phyloP scores from a whole-genome alignment of 2,797 vertebrate genomes.

The Enteromius treurensis region DNA sequence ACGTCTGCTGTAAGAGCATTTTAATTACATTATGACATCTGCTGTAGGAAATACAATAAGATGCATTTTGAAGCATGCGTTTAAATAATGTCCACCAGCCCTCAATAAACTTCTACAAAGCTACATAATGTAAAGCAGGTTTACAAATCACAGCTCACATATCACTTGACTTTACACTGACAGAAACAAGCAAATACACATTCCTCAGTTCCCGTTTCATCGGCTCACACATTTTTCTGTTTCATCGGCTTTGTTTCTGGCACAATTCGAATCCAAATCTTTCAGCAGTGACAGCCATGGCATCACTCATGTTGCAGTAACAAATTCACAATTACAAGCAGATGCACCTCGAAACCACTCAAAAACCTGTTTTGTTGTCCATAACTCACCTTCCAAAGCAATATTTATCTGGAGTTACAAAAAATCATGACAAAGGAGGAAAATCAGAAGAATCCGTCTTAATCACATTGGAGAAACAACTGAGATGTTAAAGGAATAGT shows the following conservation, averaged over 20 bases:
- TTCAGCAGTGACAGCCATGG: not conserved
- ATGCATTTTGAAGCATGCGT: not conserved
- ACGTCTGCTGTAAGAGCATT: not conserved
- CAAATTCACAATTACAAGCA: constrained; percentile 1
- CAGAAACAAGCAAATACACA: constrained; percentile 49
- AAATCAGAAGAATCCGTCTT: not conserved
- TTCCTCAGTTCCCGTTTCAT: not conserved
- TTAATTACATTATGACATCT: not conserved
- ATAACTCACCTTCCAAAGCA: not conserved
- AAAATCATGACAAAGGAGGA: not conserved
- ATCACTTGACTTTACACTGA: constrained; percentile 38
- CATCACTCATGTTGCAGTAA: not conserved
- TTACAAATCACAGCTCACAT: constrained; percentile 1
- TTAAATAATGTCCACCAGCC: not conserved
- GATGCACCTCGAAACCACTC: not conserved
- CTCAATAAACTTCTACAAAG: not conserved
- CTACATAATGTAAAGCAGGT: not conserved
- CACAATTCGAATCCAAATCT: not conserved
- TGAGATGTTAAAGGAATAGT: not conserved
- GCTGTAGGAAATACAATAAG: not conserved
- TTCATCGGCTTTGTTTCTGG: constrained; percentile 10
- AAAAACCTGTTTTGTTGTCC: not conserved
- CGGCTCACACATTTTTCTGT: not conserved
- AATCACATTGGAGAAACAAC: not conserved
- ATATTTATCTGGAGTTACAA: not conserved